Base-by-base conservation (phyloP, 2,797 vertebrate genomes). In the Rhinella marina region DNA sequence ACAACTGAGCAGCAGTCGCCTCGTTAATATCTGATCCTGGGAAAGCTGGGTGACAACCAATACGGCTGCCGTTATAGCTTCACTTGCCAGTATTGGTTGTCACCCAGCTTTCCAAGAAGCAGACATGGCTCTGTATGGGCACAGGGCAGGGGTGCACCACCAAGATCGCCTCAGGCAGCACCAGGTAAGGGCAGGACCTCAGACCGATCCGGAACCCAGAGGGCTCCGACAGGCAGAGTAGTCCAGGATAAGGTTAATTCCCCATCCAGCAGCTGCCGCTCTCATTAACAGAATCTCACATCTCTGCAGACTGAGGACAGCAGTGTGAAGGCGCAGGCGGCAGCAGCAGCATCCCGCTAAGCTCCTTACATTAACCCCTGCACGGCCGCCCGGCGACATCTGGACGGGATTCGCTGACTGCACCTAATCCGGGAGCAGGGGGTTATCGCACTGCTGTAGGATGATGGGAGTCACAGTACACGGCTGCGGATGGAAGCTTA, bases 211-310 rank as follows among this genome's bases (percentile, higher is more conserved):
- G 64, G 64, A 21, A 9, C 48, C 75, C 75, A n/a, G 21, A 4
- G 17, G 52, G 13, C n/a, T 48, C 41, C 7, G n/a, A 0, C 54
- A 29, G 54, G 14, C 76, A 27, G 25, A 70, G 14, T 41, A 73
- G 75, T 56, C 72, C 32, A 78, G 72, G 80, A 83, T 54, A 10
- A 76, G 84, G 82, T 85, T 75, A 81, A 88, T 88, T 85, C 77
- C 61, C 32, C 68, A 23, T 56, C 27, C 76, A 85, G 87, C 82
- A 80, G 66, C 83, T 85, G 82, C 87, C 75, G 87, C 56, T 61
- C 78, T 85, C 87, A 88, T 88, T 88, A 88, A 57, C 64, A 50
- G 48, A 52, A 82, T 82, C 68, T 81, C 68, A 75, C 86, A 64
- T 85, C 79, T 82, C 83, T 13, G 23, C 79, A 81, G 86, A 75